These are phyloP conservation scores for Lepidocyrtoides sp. DNA, from an alignment of 2,888 invertebrate species.

Conservation along the genomic window DNA sequence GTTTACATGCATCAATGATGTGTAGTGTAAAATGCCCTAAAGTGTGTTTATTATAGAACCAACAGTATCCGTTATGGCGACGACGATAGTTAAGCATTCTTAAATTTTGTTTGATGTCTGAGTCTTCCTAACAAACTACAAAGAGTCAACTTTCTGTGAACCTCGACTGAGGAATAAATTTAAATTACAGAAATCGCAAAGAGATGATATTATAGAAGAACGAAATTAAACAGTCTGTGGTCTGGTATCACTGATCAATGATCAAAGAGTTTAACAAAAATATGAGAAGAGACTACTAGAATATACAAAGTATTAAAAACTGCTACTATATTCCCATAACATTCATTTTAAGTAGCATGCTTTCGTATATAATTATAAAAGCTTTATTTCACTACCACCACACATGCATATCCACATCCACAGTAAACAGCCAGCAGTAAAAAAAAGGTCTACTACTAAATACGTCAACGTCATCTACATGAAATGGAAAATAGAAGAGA, in stretches of 20 bases:
- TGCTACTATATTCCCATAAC: too few species aligned
- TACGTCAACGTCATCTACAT: too few species aligned
- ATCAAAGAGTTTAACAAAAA: neutral
- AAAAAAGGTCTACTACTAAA: neutral
- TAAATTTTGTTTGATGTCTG: constrained; percentile 3
- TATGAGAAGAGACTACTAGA: too few species aligned
- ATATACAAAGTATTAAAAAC: too few species aligned
- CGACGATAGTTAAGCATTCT: neutral
- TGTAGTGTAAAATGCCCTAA: too few species aligned
- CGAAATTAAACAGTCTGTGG: neutral
- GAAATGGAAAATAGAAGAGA: neutral
- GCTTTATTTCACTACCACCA: neutral
- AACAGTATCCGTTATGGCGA: neutral
- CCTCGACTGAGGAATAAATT: neutral
- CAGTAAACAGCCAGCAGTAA: neutral
- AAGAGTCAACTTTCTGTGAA: neutral
- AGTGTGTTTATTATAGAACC: too few species aligned
- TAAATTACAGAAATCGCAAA: neutral
- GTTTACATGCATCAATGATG: too few species aligned
- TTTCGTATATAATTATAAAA: too few species aligned
- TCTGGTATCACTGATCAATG: neutral
- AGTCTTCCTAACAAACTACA: neutral
- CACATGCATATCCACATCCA: too few species aligned
- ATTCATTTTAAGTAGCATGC: too few species aligned
- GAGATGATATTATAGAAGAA: too few species aligned